Evolutionary conservation across 2,888 invertebrate species (phyloP), one percentile per base, ranked within the genome.

Genomic region (Nycteola revayana): DNA sequence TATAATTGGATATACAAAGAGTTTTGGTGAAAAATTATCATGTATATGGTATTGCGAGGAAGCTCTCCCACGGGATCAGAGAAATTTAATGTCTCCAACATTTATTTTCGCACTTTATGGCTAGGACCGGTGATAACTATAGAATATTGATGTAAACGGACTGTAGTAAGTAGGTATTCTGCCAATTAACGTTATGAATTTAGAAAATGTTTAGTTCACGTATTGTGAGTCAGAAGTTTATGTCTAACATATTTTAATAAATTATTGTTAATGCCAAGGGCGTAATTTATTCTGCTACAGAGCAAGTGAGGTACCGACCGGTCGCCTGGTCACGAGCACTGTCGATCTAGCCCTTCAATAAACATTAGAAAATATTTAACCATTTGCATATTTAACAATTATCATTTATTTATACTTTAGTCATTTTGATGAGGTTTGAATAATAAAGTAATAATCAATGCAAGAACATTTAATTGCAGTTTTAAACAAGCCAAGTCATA

Each of bases 1-100:
- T 87, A 86, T 88, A 88, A 87, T 88, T 87, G 80, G 78, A 71
- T 79, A 78, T 75, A 82, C 82, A 82, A 83, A 81, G 83, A 82
- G 77, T 85, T 87, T 88, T 81, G 78, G 82, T 75, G 74, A 80
- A 87, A 86, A 86, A 81, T 84, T 76, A 82, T 81, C 71, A 76
- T 75, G 74, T 66, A 66, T 70, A 72, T 71, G 70, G 69, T 65
- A 68, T 75, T 70, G 71, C 60, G 55, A 59, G 43, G 48, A 55
- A 50, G 61, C 55, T 74, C 74, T 78, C 74, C 70, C 76, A 77
- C 75, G 77, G 63, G 64, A 47, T 32, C 2, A 3, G 14, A 3
- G 14, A 14, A 14, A 14, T 3, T 14, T 3, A 14, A 14, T 14
- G 14, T 14, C 14, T 14, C 14, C 14, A n/a, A 14, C 14, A 14